A percentile compares a stretch with the other conserved stretches of the same genome.
phyloP scores from a whole-genome alignment of 2,113 vertebrate species.

The Geococcyx californianus region DNA sequence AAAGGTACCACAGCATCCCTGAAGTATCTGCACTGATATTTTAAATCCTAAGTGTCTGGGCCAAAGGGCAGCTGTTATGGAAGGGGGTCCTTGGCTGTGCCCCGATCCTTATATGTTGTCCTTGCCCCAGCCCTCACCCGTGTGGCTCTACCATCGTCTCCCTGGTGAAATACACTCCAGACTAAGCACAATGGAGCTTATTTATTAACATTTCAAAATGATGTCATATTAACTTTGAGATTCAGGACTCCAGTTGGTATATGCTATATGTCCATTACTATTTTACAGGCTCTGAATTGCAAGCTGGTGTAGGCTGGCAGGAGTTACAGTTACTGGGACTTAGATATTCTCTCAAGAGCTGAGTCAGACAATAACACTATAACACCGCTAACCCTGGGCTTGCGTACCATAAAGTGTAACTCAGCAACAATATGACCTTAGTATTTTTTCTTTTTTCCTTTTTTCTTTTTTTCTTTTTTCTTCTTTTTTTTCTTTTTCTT shows the following conservation, averaged over 20 bases:
- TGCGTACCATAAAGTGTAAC: not conserved
- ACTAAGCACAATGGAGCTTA: not conserved
- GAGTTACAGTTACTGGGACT: not conserved
- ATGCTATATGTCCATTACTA: fast-evolving
- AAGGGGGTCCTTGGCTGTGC: not conserved
- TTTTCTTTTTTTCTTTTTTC: too few relatives aligned
- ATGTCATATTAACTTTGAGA: not conserved
- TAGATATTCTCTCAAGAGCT: not conserved
- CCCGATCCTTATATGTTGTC: not conserved
- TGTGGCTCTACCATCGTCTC: not conserved
- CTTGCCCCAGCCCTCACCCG: not conserved
- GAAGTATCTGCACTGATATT: not conserved
- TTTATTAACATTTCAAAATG: conserved; percentile 7
- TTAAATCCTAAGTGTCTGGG: not conserved
- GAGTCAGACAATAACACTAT: not conserved
- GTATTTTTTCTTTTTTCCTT: not conserved
- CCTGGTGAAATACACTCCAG: not conserved
- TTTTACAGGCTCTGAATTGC: not conserved
- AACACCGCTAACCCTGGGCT: not conserved
- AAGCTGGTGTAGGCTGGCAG: not conserved
- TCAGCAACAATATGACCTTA: not conserved
- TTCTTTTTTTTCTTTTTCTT: not conserved
- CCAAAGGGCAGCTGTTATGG: not conserved
- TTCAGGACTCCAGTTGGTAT: not conserved
- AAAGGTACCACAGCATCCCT: not conserved